phyloP scores from a whole-genome alignment of 2,113 vertebrate genomes.

The Brachypodius melanocephalos region DNA sequence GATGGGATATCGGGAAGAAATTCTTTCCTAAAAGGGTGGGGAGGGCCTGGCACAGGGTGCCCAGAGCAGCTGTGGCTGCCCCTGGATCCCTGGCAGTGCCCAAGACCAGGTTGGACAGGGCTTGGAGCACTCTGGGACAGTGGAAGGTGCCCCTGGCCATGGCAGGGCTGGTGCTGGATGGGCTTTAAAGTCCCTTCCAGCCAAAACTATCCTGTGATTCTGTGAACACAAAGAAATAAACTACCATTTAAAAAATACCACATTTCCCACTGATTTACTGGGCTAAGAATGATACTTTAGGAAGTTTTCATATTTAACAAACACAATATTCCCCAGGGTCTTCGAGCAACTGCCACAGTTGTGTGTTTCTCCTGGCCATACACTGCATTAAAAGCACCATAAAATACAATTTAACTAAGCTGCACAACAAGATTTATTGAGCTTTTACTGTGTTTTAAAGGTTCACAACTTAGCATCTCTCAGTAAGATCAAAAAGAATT shows the following conservation, averaged over 20 bases:
- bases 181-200: not conserved
- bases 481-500: not conserved
- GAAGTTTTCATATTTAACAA: not conserved
- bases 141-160: not conserved
- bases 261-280: not conserved
- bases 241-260: not conserved
- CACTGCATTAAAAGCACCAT: not conserved
- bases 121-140: not conserved
- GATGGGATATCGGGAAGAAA: not conserved
- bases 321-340: not conserved
- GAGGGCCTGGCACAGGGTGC: not conserved
- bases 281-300: not conserved
- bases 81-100: not conserved
- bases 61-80: not conserved
- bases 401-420: not conserved
- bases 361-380: not conserved
- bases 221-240: not conserved
- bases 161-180: fast-evolving
- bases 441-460: not conserved
- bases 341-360: not conserved
- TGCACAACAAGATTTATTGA: not conserved
- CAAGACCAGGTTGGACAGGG: not conserved
- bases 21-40: fast-evolving
- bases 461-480: not conserved
- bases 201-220: not conserved